These are phyloP conservation scores for Drosophila percnosoma DNA, from an alignment of 2,888 invertebrate genomes.

Conservation along the genomic window DNA sequence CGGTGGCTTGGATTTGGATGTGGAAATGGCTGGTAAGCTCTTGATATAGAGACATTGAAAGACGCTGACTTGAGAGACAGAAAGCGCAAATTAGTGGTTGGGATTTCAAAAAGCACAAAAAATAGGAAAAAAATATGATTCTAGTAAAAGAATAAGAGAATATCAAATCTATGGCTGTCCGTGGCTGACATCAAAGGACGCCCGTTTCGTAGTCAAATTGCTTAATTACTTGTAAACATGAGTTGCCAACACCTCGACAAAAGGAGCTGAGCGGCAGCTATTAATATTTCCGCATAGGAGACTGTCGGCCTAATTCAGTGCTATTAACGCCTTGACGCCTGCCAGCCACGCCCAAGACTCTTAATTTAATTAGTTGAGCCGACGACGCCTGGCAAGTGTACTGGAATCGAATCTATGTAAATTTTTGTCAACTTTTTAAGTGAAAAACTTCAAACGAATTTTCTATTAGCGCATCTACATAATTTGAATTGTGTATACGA, in stretches of 20 bases:
- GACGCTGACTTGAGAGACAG: constrained; percentile 51
- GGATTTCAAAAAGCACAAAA: constrained; percentile 8
- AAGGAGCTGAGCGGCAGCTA: constrained; percentile 31
- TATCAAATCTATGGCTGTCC: constrained; percentile 39
- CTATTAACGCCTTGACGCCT: constrained; percentile 73
- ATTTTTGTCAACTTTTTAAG: constrained; percentile 71
- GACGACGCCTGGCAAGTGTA: constrained; percentile 37
- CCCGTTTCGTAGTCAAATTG: constrained; percentile 57
- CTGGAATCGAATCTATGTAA: constrained; percentile 60
- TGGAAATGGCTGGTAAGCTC: constrained; percentile 29
- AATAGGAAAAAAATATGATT: constrained; percentile 25
- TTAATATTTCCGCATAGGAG: constrained; percentile 44
- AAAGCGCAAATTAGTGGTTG: constrained; percentile 69
- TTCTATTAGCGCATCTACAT: constrained; percentile 56
- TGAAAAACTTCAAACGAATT: constrained; percentile 71
- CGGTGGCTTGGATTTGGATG: not conserved
- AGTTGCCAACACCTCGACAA: constrained; percentile 67
- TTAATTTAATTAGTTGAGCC: constrained; percentile 71
- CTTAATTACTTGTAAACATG: constrained; percentile 79
- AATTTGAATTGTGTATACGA: constrained; percentile 52
- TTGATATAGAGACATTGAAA: constrained; percentile 19
- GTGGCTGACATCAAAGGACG: constrained; percentile 61
- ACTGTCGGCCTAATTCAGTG: constrained; percentile 58
- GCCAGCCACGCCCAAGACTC: constrained; percentile 64
- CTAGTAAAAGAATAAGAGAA: constrained; percentile 39